Percentiles rank a stretch among this genome's conserved stretches.
Conservation (phyloP, 2,113 vertebrate species). For the Smithornis capensis region DNA sequence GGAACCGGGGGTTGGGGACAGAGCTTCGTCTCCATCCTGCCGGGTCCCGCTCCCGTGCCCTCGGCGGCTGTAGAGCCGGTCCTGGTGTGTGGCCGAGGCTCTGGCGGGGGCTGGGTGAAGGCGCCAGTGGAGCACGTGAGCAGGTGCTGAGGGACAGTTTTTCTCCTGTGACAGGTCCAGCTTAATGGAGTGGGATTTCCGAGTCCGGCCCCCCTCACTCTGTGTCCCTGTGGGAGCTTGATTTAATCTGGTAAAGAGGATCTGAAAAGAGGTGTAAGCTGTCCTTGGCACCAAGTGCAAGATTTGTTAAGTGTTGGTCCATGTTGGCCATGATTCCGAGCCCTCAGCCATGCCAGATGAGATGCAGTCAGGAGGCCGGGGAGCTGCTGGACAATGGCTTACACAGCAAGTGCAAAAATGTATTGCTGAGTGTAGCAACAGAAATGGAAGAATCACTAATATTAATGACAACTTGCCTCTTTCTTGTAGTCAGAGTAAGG, state of each 20-base stretch:
- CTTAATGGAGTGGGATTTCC: rapidly evolving
- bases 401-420: background rate
- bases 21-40: background rate
- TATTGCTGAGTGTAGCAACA: background rate
- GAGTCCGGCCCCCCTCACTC: rapidly evolving
- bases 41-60: rapidly evolving
- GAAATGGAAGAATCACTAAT: background rate
- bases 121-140: rapidly evolving
- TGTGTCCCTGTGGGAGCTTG: background rate
- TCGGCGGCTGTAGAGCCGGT: rapidly evolving
- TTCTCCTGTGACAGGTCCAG: rapidly evolving
- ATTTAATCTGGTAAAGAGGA: background rate
- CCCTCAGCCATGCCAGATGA: rapidly evolving
- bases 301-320: background rate
- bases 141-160: rapidly evolving
- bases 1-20: too few relatives aligned
- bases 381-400: background rate
- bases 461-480: background rate
- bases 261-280: background rate
- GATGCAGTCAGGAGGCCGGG: background rate
- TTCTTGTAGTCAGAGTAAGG: background rate
- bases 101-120: background rate
- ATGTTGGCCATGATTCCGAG: rapidly evolving
- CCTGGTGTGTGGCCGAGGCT: too few relatives aligned
- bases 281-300: background rate